phyloP scores from a whole-genome alignment of 2,113 vertebrate genomes.

The Chelonoidis abingdonii region DNA sequence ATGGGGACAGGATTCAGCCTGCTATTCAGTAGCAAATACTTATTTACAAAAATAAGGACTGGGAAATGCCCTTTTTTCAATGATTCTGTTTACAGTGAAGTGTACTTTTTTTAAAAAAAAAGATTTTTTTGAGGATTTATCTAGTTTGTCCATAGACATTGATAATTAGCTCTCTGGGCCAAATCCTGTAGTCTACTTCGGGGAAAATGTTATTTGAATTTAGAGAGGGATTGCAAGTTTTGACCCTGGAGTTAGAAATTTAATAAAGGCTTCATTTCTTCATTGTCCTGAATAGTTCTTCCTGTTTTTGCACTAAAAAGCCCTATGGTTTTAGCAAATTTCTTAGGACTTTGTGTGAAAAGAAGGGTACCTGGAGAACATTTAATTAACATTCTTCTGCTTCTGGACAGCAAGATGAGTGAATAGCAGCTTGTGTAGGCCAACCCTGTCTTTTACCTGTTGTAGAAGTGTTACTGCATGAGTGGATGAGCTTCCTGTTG shows the following conservation, averaged over 20 bases:
- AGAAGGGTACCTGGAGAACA: neutral
- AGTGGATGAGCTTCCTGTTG: neutral
- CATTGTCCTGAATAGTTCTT: neutral
- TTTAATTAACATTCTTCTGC: neutral
- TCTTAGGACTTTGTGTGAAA: neutral
- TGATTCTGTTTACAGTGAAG: neutral
- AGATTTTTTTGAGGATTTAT: neutral
- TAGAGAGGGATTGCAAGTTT: neutral
- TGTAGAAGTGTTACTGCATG: neutral
- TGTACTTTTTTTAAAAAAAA: neutral
- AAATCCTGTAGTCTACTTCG: neutral
- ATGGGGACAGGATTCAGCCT: neutral
- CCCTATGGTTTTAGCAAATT: neutral
- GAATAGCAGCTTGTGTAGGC: neutral
- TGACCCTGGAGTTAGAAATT: neutral
- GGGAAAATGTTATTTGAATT: neutral
- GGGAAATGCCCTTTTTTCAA: neutral
- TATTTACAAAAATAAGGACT: neutral
- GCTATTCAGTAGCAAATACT: neutral
- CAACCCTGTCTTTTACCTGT: neutral
- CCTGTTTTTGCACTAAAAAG: neutral
- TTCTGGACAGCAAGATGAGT: neutral
- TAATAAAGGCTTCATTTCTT: neutral
- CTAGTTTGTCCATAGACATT: neutral
- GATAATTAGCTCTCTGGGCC: neutral